phyloP scores from a whole-genome alignment of 1,140 invertebrate species.

The fruit fly (Drosophila melanogaster) region DNA sequence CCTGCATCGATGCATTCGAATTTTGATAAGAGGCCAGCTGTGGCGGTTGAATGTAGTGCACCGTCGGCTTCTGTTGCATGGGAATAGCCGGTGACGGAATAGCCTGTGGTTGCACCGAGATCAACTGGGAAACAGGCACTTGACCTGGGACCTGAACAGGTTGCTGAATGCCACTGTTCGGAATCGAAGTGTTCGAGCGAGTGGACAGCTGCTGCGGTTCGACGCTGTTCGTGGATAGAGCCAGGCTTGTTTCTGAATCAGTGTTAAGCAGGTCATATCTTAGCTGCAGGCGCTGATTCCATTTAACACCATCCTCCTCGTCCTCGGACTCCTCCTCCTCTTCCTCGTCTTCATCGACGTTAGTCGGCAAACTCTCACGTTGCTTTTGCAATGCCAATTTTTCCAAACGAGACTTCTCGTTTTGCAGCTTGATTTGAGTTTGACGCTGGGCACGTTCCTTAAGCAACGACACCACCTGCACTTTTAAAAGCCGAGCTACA shows the following conservation, averaged over 20 bases:
- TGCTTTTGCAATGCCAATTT: constrained; percentile 86
- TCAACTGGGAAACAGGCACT: constrained; percentile 39
- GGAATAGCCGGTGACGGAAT: constrained; percentile 58
- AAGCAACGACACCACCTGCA: constrained; percentile 79
- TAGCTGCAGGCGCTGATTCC: constrained; percentile 64
- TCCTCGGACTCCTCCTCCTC: constrained; percentile 80
- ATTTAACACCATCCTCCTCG: constrained; percentile 74
- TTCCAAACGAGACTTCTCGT: constrained; percentile 84
- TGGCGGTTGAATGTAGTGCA: constrained; percentile 73
- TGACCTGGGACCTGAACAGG: constrained; percentile 36
- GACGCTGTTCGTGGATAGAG: constrained; percentile 58
- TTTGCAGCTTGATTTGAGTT: constrained; percentile 85
- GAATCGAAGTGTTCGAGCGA: constrained; percentile 63
- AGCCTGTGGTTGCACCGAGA: constrained; percentile 66
- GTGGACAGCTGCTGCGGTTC: constrained; percentile 57
- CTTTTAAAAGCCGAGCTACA: constrained; percentile 93
- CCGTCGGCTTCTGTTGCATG: constrained; percentile 67
- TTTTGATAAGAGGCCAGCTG: constrained; percentile 73
- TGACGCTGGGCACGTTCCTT: constrained; percentile 87
- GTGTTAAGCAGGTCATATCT: constrained; percentile 71
- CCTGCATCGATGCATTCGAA: constrained; percentile 54
- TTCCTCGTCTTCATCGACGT: constrained; percentile 78
- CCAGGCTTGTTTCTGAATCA: constrained; percentile 70
- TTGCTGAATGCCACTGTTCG: constrained; percentile 46
- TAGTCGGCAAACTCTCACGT: constrained; percentile 86